Evolutionary conservation across 2,888 invertebrate species (phyloP), one percentile per base, ranked within the genome.

Genomic region (Hemithea aestivaria): DNA sequence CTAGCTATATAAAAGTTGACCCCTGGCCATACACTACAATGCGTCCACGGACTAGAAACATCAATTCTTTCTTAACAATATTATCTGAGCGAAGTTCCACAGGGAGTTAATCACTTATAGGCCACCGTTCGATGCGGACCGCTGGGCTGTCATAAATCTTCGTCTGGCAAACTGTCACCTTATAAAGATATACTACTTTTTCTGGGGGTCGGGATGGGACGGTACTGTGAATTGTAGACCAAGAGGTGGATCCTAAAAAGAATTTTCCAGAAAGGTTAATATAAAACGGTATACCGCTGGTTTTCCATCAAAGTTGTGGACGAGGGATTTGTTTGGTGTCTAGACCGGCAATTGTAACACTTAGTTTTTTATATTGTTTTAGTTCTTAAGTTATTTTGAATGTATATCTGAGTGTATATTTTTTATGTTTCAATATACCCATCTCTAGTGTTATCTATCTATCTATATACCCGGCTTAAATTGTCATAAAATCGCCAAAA

Each of bases 151-250:
- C 61, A 66, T 75, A 69, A 70, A 73, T 75, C 72, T 64, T 73
- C 65, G 62, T 72, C 72, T 65, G 51, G 43, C 33, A 61, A 72
- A 64, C 62, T 68, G 72, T 63, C 68, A 62, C 58, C 58, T 65
- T 64, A 62, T 72, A 69, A 61, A 72, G 62, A 68, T 62, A 71
- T 62, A 73, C 59, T 60, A 58, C 56, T 56, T 62, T 65, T 63
- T 62, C 54, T 43, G 11, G 22, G 27, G 36, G 36, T 41, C 33
- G 33, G 33, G 25, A 32, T 41, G 41, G 25, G 32, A 29, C 27
- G 27, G 28, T 28, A 33, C 32, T 27, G 53, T 50, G 46, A 31
- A 49, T 46, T 35, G 20, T 44, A 40, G 44, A 20, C 27, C 7
- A 22, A 28, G 27, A 43, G 35, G 16, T 5, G n/a, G n/a, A 16